These are phyloP conservation scores for Cliona cf. orientalis DNA, from an alignment of 37 sponge, comb jelly and placozoan genomes.

Conservation along the genomic window DNA sequence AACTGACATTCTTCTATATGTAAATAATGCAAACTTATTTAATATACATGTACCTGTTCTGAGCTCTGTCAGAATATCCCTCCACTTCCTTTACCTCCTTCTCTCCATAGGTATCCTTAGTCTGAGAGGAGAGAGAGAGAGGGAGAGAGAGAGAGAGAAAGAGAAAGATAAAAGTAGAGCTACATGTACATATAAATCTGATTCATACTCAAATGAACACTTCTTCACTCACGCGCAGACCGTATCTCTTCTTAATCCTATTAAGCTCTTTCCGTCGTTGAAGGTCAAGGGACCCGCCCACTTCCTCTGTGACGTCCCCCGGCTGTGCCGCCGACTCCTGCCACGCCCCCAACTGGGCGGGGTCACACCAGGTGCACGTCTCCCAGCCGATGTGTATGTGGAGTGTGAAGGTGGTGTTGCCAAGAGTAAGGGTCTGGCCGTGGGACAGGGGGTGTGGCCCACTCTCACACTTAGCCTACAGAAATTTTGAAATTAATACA, in stretches of 20 bases:
- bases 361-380: constrained; percentile 72
- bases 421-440: constrained; percentile 65
- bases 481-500: no score
- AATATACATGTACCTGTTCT: constrained; percentile 39
- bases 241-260: constrained; percentile 75
- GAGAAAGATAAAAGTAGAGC: not conserved
- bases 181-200: not conserved
- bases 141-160: not conserved
- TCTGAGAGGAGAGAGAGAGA: not conserved
- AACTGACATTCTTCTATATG: no score
- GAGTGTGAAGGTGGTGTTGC: constrained; percentile 63
- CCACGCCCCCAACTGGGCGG: constrained; percentile 15
- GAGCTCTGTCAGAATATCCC: constrained; percentile 51
- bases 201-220: not conserved
- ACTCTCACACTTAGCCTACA: constrained; percentile 64
- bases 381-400: constrained; percentile 87
- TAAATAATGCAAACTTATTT: no score
- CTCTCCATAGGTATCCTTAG: constrained; percentile 53
- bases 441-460: constrained; percentile 64
- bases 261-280: constrained; percentile 62
- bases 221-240: constrained; percentile 38
- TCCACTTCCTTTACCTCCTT: not conserved
- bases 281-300: constrained; percentile 12
- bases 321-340: not conserved
- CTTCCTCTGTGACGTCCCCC: not conserved